Percentiles rank a stretch among this genome's conserved stretches.
Conservation (phyloP, 1,140 invertebrate genomes). For the Spodoptera frugiperda region DNA sequence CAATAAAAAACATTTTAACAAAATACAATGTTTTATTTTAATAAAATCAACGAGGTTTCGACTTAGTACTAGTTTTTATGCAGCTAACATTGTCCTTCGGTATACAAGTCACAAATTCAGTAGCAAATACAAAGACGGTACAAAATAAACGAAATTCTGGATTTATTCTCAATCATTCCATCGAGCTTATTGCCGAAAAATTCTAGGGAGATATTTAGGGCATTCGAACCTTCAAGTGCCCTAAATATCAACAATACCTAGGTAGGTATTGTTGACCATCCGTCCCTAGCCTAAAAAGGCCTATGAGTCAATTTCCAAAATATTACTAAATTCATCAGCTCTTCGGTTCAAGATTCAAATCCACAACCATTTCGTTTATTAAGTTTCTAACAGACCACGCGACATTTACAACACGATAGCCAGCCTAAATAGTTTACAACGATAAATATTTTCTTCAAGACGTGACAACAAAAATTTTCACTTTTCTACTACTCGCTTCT, state of each 20-base stretch:
- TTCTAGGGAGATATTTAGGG: too few species aligned
- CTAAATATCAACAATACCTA: too few species aligned
- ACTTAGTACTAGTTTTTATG: slow-evolving; percentile 1
- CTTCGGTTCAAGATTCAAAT: too few species aligned
- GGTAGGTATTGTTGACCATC: too few species aligned
- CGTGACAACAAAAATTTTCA: background rate
- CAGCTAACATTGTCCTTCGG: slow-evolving; percentile 15
- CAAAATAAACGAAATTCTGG: slow-evolving; percentile 6
- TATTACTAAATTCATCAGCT: too few species aligned
- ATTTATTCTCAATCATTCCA: background rate
- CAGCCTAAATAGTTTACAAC: too few species aligned
- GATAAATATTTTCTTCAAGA: background rate
- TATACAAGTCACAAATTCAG: background rate
- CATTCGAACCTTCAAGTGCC: too few species aligned
- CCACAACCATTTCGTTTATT: background rate
- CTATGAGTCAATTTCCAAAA: too few species aligned
- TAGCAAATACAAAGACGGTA: background rate
- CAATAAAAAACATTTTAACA: background rate
- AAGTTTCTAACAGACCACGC: background rate
- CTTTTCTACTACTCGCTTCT: slow-evolving; percentile 5
- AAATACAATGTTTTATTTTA: slow-evolving; percentile 16
- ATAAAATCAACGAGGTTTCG: slow-evolving; percentile 16
- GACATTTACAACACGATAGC: background rate
- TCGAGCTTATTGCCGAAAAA: background rate
- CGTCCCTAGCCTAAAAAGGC: too few species aligned